Percentiles rank a stretch among this genome's conserved stretches.
These are phyloP conservation scores for Strongylocentrotus purpuratus DNA, from an alignment of 35 echinoderm and acorn worm genomes.

Conservation along the genomic window DNA sequence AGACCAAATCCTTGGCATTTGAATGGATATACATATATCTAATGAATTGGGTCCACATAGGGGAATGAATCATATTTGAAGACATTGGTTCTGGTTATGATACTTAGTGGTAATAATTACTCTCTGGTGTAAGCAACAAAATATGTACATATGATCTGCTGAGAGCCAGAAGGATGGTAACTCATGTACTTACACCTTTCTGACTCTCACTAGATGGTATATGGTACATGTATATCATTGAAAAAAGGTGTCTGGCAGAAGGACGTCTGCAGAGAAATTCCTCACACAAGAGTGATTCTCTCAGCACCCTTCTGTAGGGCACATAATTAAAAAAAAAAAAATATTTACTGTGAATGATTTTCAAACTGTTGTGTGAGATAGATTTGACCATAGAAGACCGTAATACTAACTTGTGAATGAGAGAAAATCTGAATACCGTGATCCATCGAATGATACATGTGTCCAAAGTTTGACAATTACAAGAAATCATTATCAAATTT, in stretches of 20 bases:
- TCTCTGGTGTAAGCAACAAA: not conserved
- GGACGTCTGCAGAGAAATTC: no score
- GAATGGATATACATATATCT: not conserved
- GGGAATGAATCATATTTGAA: not conserved
- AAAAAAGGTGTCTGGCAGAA: no score
- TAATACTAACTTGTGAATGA: not conserved
- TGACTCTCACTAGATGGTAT: no score
- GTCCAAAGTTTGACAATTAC: not conserved
- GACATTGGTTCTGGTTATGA: not conserved
- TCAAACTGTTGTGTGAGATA: not conserved
- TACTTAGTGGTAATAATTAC: not conserved
- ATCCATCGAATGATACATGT: not conserved
- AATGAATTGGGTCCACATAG: not conserved
- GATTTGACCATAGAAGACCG: not conserved
- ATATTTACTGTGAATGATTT: not conserved
- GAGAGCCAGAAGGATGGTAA: no score
- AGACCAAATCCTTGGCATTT: not conserved
- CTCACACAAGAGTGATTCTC: no score
- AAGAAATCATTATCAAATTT: not conserved
- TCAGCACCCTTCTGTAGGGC: not conserved
- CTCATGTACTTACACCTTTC: no score
- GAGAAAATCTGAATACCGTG: conserved; percentile 2
- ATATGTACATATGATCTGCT: no score
- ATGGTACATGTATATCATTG: no score
- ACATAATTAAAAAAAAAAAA: not conserved